These are phyloP conservation scores for Rhinoptilus africanus DNA, from an alignment of 2,113 vertebrate species.

Conservation along the genomic window DNA sequence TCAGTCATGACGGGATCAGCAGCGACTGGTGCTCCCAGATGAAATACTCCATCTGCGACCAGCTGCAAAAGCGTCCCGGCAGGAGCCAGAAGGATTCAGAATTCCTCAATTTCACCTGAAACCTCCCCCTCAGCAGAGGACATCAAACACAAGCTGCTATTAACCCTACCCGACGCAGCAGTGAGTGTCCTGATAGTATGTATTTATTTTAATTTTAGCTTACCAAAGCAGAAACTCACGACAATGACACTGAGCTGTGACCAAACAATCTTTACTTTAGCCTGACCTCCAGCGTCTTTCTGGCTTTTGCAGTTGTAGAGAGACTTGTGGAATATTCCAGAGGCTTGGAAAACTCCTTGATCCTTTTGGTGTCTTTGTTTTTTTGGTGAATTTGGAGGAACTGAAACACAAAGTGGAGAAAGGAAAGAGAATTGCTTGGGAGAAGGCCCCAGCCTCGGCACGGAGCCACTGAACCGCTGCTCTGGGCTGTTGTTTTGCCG, in stretches of 20 bases:
- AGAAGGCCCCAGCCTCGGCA: background rate
- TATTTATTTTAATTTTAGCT: background rate
- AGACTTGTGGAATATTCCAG: background rate
- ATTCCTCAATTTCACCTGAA: background rate
- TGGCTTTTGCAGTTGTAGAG: background rate
- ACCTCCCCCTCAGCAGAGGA: background rate
- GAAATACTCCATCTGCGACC: background rate
- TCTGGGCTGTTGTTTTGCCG: background rate
- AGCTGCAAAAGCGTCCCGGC: background rate
- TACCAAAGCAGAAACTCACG: background rate
- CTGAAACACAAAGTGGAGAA: too few species aligned
- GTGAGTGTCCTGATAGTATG: fast-evolving
- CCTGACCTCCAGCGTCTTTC: background rate
- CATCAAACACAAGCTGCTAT: background rate
- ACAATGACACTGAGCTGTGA: background rate
- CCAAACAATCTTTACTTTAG: background rate
- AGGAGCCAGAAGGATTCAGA: background rate
- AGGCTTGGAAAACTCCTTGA: background rate
- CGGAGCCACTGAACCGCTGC: background rate
- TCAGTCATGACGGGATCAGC: background rate
- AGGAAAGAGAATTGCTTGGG: background rate
- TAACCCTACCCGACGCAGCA: background rate
- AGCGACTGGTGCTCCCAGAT: background rate
- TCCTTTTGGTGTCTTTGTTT: background rate
- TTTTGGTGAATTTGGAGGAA: background rate